Conservation (phyloP, 2,113 vertebrate genomes). For the Caloenas nicobarica region DNA sequence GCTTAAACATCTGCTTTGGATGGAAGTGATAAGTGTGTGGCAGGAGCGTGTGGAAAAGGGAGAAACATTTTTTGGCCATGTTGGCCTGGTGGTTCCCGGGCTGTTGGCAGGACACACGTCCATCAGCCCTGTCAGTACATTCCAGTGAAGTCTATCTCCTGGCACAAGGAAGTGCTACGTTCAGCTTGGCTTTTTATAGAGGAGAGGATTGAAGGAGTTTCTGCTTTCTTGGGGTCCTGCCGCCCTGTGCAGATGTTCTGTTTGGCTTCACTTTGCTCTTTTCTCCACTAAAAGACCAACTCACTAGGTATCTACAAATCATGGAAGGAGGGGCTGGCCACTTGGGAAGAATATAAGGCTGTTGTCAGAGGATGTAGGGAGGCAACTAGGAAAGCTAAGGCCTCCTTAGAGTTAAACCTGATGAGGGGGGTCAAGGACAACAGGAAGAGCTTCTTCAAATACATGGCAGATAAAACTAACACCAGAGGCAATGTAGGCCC, state of each 20-base stretch:
- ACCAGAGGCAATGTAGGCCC: too few relatives aligned
- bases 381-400: too few relatives aligned
- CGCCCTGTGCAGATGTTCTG: background rate
- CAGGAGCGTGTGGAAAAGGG: background rate
- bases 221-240: background rate
- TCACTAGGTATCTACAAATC: background rate
- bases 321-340: too few relatives aligned
- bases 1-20: background rate
- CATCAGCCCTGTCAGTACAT: background rate
- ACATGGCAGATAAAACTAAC: too few relatives aligned
- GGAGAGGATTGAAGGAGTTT: background rate
- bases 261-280: background rate
- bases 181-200: background rate
- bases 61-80: background rate
- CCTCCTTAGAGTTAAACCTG: too few relatives aligned
- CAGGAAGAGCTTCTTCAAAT: too few relatives aligned
- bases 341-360: too few relatives aligned
- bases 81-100: background rate
- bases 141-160: background rate
- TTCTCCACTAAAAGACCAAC: background rate
- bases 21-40: background rate
- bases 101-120: background rate
- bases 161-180: background rate
- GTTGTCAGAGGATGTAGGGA: too few relatives aligned
- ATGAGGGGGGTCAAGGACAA: too few relatives aligned